Evolutionary conservation across 37 sponge, comb jelly and placozoan genomes (phyloP), one percentile per base, ranked within the genome.

Genomic region (Mnemiopsis leidyi): DNA sequence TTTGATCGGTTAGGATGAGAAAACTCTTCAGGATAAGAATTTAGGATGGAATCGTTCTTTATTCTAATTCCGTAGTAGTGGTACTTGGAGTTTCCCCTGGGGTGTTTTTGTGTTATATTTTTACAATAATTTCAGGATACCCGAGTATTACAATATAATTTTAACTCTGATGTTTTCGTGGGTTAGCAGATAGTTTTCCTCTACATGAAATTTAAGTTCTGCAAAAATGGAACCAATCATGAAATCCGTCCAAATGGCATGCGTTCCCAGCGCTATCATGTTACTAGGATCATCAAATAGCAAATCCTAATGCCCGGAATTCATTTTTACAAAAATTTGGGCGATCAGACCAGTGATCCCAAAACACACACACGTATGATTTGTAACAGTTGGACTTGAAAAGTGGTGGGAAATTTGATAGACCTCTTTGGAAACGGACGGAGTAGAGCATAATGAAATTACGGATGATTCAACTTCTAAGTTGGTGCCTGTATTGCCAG

Each of bases 61-160:
- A 93, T 77, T 82, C 97, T 92, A 39, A 98, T 98, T 0, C 99
- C 99, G 95, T 98, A 98, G 92, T 98, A 98, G 79, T 98, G 99
- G 67, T 98, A 98, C 93, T 98, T 98, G 0, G 99, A 98, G 38
- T 98, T 97, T 0, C 99, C 99, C 69, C 99, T 97, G 92, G 30
- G 93, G 0, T n/a, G n/a, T n/a, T n/a, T n/a, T n/a, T n/a, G n/a
- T n/a, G n/a, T n/a, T n/a, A n/a, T n/a, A n/a, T n/a, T n/a, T n/a
- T n/a, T n/a, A n/a, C n/a, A n/a, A n/a, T n/a, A n/a, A n/a, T n/a
- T n/a, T n/a, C n/a, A n/a, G n/a, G n/a, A n/a, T n/a, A n/a, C n/a
- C n/a, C n/a, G n/a, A n/a, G n/a, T n/a, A n/a, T n/a, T n/a, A n/a
- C n/a, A n/a, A n/a, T n/a, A n/a, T n/a, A n/a, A n/a, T n/a, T n/a